Conservation (phyloP, 2,113 vertebrate genomes). For the Campylorhamphus procurvoides region DNA sequence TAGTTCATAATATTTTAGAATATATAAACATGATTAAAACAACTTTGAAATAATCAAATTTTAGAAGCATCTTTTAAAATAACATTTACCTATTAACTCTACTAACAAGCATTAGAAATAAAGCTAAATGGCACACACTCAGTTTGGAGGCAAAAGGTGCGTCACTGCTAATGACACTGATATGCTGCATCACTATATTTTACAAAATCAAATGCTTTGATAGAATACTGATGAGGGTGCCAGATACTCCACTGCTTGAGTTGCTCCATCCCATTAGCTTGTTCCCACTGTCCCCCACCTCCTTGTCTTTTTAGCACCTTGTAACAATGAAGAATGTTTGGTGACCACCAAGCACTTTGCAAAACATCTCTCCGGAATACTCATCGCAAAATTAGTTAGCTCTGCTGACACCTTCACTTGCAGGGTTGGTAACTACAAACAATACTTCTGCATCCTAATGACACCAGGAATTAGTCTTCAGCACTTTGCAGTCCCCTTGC, state of each 20-base stretch:
- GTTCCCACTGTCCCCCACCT: neutral
- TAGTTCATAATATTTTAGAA: slow-evolving; percentile 58
- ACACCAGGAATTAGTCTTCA: neutral
- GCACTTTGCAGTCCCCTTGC: neutral
- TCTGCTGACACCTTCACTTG: neutral
- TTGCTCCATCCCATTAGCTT: neutral
- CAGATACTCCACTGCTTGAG: neutral
- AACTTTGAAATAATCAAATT: slow-evolving; percentile 54
- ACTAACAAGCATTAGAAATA: slow-evolving; percentile 39
- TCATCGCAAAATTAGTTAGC: neutral
- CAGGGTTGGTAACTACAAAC: neutral
- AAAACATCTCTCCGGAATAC: neutral
- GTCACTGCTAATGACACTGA: neutral
- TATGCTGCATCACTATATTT: neutral
- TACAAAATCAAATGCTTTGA: neutral
- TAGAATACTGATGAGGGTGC: neutral
- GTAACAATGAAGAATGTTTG: neutral
- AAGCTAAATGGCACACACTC: neutral
- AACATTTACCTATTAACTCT: slow-evolving; percentile 46
- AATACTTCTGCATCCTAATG: neutral
- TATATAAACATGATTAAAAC: slow-evolving; percentile 59
- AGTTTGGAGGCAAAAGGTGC: neutral
- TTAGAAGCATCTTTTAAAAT: slow-evolving; percentile 34
- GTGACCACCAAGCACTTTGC: neutral
- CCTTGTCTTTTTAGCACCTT: neutral